A percentile compares a stretch with the other conserved stretches of the same genome.
Evolutionary conservation across 2,113 vertebrate genomes (phyloP).

Genomic region (Fulica atra): DNA sequence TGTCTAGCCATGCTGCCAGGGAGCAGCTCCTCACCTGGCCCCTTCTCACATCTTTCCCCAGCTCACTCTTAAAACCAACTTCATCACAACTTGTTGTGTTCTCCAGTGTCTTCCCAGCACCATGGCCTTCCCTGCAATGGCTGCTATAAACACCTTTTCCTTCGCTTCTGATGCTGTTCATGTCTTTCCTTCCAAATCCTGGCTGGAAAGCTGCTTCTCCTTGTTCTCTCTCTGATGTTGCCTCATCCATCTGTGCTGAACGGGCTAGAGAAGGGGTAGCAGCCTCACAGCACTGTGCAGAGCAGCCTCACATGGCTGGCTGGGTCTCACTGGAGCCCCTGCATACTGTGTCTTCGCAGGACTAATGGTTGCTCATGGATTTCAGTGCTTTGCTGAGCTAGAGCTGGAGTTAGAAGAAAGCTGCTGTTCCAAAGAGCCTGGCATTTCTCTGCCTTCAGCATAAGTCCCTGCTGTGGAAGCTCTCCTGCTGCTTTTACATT

Average conservation of each 20-base stretch:
- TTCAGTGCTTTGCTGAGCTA: background rate
- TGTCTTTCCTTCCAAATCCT: background rate
- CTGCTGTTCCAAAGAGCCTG: background rate
- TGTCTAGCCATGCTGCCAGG: background rate
- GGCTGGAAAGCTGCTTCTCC: background rate
- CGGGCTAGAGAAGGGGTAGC: background rate
- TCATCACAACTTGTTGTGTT: background rate
- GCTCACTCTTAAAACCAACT: background rate
- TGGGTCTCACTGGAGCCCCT: background rate
- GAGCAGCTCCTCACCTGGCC: background rate
- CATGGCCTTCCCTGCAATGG: background rate
- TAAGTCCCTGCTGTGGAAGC: background rate
- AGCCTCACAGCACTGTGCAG: background rate
- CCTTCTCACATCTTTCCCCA: background rate
- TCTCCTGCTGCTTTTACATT: background rate
- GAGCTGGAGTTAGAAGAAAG: background rate
- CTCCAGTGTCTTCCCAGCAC: background rate
- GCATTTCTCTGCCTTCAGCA: background rate
- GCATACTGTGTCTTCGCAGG: background rate
- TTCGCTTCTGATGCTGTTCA: background rate
- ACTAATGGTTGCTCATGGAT: background rate
- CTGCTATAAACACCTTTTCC: background rate
- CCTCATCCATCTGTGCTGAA: rapidly evolving
- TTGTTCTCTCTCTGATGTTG: rapidly evolving
- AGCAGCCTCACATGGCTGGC: background rate